Conservation (phyloP, 2,888 invertebrate species). For the Linyphia triangularis region DNA sequence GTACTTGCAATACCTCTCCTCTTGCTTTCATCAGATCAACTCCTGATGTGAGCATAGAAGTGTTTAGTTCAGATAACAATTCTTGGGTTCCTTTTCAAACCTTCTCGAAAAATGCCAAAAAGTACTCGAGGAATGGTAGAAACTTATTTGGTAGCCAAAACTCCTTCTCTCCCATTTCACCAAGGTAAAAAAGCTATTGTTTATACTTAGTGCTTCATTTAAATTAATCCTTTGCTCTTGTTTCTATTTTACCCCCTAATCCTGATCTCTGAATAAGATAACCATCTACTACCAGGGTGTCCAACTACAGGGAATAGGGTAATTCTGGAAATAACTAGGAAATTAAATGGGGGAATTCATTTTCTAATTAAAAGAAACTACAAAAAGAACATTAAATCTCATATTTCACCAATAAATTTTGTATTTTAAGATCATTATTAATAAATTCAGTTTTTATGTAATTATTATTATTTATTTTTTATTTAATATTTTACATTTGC, state of each 20-base stretch:
- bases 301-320: too few species aligned
- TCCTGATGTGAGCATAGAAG: conserved; percentile 75
- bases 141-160: conserved; percentile 67
- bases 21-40: conserved; percentile 75
- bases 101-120: conserved; percentile 58
- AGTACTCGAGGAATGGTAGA: conserved; percentile 20
- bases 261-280: neutral
- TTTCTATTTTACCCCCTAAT: neutral
- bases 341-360: too few species aligned
- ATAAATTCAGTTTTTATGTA: too few species aligned
- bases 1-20: conserved; percentile 74
- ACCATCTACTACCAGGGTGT: too few species aligned
- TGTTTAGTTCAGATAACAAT: conserved; percentile 76
- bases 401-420: too few species aligned
- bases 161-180: conserved; percentile 56
- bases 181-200: conserved; percentile 34
- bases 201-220: neutral
- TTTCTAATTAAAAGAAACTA: too few species aligned
- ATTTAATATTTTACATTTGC: too few species aligned
- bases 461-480: too few species aligned
- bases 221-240: neutral
- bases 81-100: conserved; percentile 72
- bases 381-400: too few species aligned
- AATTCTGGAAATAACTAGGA: too few species aligned
- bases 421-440: too few species aligned